Evolutionary conservation across 2,797 vertebrate genomes (phyloP).

Genomic region (Epinephelus malabaricus): DNA sequence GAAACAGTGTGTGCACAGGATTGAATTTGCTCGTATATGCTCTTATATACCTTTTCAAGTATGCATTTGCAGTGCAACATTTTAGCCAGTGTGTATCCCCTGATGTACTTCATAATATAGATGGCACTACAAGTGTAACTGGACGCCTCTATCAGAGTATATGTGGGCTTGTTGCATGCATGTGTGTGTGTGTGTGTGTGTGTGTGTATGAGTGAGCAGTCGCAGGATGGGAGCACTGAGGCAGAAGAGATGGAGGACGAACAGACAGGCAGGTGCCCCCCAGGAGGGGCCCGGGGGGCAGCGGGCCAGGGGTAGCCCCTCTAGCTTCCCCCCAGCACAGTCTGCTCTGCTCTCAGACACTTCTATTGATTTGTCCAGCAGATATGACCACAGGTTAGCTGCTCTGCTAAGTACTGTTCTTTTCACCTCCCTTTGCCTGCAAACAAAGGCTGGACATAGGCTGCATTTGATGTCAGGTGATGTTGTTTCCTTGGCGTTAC

Average conservation of each 20-base stretch:
- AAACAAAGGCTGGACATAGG: slow-evolving; percentile 64
- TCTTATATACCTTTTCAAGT: slow-evolving; percentile 43
- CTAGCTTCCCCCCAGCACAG: slow-evolving; percentile 82
- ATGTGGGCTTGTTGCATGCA: slow-evolving; percentile 49
- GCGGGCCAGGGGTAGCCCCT: slow-evolving; percentile 87
- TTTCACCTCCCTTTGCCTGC: slow-evolving; percentile 68
- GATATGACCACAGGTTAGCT: slow-evolving; percentile 88
- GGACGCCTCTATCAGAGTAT: slow-evolving; percentile 55
- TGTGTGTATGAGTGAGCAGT: slow-evolving; percentile 57
- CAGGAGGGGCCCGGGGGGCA: slow-evolving; percentile 84
- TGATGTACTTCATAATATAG: slow-evolving; percentile 52
- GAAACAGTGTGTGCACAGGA: slow-evolving; percentile 25
- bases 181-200: slow-evolving; percentile 53
- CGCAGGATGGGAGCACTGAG: slow-evolving; percentile 77
- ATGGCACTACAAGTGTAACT: slow-evolving; percentile 52
- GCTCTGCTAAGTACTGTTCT: slow-evolving; percentile 89
- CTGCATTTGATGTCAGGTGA: slow-evolving; percentile 59
- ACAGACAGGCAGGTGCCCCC: slow-evolving; percentile 81
- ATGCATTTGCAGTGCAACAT: slow-evolving; percentile 32
- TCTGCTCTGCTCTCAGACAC: slow-evolving; percentile 90
- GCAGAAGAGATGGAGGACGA: slow-evolving; percentile 85
- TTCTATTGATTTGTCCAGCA: slow-evolving; percentile 94
- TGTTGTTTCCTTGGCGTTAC: slow-evolving; percentile 33
- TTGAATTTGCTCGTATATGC: slow-evolving; percentile 26
- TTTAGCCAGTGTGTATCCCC: slow-evolving; percentile 30